A percentile compares a stretch with the other conserved stretches of the same genome.
These are phyloP conservation scores for Stegophylla sp. DNA, from an alignment of 2,888 invertebrate species.

Conservation along the genomic window DNA sequence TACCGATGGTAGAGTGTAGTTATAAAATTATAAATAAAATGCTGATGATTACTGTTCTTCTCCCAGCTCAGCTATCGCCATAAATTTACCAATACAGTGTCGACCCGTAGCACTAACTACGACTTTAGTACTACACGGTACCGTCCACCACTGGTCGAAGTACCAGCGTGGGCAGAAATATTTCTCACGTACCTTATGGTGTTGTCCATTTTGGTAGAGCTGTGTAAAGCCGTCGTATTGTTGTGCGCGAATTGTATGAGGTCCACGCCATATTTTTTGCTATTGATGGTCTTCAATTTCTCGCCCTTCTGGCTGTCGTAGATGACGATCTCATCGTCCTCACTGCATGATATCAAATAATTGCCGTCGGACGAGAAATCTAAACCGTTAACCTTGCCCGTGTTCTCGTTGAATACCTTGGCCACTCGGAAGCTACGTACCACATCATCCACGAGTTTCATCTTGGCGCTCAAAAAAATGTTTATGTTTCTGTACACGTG, in stretches of 20 bases:
- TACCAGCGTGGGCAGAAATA: too few relatives aligned
- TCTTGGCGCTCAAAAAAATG: too few relatives aligned
- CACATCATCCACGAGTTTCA: too few relatives aligned
- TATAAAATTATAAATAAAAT: too few relatives aligned
- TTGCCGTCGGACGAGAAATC: slow-evolving; percentile 96
- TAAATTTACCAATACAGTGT: too few relatives aligned
- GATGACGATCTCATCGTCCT: slow-evolving; percentile 99
- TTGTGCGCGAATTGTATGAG: slow-evolving; percentile 98
- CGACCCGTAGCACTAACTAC: too few relatives aligned
- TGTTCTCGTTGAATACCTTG: slow-evolving; percentile 96
- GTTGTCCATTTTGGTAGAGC: slow-evolving; percentile 99
- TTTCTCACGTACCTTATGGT: slow-evolving; percentile 73
- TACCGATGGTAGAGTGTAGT: too few relatives aligned
- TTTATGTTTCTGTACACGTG: too few relatives aligned
- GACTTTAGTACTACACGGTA: too few relatives aligned
- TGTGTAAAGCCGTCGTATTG: slow-evolving; percentile 96
- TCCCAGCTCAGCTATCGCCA: too few relatives aligned
- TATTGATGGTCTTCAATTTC: slow-evolving; percentile 88
- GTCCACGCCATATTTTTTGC: slow-evolving; percentile 99
- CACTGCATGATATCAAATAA: slow-evolving; percentile 94
- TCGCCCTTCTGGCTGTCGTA: slow-evolving; percentile 99
- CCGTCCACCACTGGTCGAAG: too few relatives aligned
- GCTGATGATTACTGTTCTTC: too few relatives aligned
- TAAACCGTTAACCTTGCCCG: slow-evolving; percentile 96
- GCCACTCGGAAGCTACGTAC: slow-evolving; percentile 91